Conservation (phyloP, 2,888 invertebrate genomes). For the Tenthredo distinguenda region DNA sequence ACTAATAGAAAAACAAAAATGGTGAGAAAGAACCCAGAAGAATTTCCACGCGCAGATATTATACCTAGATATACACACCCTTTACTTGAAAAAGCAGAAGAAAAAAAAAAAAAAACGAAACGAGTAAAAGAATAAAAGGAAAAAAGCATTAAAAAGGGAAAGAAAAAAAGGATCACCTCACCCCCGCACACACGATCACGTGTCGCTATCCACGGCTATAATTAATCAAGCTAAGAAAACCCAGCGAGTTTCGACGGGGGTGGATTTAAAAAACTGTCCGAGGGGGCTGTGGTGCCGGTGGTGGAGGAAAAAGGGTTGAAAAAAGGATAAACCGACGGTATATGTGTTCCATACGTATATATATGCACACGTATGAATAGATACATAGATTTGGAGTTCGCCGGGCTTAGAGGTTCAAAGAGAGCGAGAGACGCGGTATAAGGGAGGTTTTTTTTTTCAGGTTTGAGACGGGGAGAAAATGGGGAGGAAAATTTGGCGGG, state of each 20-base stretch:
- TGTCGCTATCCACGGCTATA: constrained; percentile 61
- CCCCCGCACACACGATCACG: constrained; percentile 57
- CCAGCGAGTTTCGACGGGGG: constrained; percentile 56
- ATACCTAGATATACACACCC: neutral
- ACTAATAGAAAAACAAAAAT: neutral
- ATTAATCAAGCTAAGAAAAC: constrained; percentile 75
- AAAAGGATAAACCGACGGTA: neutral
- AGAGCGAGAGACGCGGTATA: neutral
- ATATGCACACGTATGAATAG: neutral
- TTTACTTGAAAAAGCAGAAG: neutral
- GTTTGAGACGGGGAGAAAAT: neutral
- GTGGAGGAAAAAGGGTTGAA: neutral
- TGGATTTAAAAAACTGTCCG: constrained; percentile 63
- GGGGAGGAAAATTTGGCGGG: constrained; percentile 71
- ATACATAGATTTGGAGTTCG: neutral
- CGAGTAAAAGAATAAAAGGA: neutral
- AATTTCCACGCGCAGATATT: neutral
- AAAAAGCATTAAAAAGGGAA: neutral
- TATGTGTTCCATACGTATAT: neutral
- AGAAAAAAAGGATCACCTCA: constrained; percentile 43
- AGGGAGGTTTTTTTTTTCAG: neutral
- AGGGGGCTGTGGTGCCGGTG: neutral
- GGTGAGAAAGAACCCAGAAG: neutral
- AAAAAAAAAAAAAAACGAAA: neutral
- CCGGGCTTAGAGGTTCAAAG: neutral